These are phyloP conservation scores for Tragopan temminckii DNA, from an alignment of 2,797 vertebrate genomes.

Conservation along the genomic window DNA sequence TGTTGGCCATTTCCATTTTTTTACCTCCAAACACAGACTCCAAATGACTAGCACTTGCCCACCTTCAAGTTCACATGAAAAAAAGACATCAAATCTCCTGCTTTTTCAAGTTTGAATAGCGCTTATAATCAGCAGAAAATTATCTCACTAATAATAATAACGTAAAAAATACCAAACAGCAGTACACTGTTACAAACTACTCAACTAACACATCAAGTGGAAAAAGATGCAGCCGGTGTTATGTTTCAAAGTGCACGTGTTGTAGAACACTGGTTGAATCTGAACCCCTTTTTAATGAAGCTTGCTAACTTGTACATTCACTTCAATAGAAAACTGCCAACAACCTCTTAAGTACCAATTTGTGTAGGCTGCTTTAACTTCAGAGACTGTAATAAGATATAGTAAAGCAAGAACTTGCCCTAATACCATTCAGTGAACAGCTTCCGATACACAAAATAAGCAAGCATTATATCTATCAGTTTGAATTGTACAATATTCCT, in stretches of 20 bases:
- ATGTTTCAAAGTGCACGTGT: not conserved
- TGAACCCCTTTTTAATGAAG: constrained; percentile 40
- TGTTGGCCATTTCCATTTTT: not conserved
- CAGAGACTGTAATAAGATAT: constrained; percentile 75
- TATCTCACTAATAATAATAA: not conserved
- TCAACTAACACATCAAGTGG: not conserved
- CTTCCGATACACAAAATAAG: constrained; percentile 75
- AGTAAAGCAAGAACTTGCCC: constrained; percentile 43
- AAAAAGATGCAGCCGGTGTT: not conserved
- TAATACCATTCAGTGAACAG: constrained; percentile 76
- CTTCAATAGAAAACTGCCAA: constrained; percentile 68
- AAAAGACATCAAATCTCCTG: not conserved
- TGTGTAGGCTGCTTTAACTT: constrained; percentile 60
- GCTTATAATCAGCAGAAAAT: not conserved
- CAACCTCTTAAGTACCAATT: constrained; percentile 66
- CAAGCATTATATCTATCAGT: constrained; percentile 56
- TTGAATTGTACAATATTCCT: constrained; percentile 70
- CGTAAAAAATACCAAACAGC: not conserved
- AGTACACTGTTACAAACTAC: not conserved
- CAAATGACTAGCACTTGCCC: not conserved
- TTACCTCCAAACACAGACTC: fast-evolving
- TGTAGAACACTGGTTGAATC: constrained; percentile 17
- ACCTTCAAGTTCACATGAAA: not conserved
- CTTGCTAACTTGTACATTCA: constrained; percentile 71
- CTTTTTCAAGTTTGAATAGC: not conserved